phyloP scores from a whole-genome alignment of 2,888 invertebrate species.

The Bellardia pandia region DNA sequence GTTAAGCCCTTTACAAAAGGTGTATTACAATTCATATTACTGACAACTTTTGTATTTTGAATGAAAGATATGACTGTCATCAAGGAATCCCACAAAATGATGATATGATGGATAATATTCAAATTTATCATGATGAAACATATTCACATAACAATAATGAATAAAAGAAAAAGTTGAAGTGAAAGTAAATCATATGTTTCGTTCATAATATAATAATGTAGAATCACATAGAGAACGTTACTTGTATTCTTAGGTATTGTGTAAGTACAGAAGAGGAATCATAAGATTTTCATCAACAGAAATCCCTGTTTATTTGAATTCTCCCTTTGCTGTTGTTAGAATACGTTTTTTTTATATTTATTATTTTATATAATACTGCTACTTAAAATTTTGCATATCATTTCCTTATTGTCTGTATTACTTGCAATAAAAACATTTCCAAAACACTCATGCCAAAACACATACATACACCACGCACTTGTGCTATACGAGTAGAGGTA shows the following conservation, averaged over 20 bases:
- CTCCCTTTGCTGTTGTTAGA: background rate
- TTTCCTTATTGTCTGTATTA: constrained; percentile 47
- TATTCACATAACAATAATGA: background rate
- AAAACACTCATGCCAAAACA: constrained; percentile 22
- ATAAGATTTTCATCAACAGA: constrained; percentile 32
- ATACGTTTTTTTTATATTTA: background rate
- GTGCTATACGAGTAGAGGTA: background rate
- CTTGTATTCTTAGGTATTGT: background rate
- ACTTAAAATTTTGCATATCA: constrained; percentile 52
- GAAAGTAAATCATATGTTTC: background rate
- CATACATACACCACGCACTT: background rate
- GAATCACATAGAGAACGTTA: constrained; percentile 16
- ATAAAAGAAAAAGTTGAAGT: background rate
- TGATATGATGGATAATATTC: constrained; percentile 2
- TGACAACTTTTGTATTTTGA: constrained; percentile 5
- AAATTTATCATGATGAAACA: background rate
- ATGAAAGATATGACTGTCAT: background rate
- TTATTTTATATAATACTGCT: constrained; percentile 19
- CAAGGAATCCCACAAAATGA: constrained; percentile 25
- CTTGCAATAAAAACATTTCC: background rate
- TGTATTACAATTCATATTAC: background rate
- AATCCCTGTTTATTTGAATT: constrained; percentile 13
- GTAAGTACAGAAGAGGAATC: background rate
- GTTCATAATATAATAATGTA: constrained; percentile 10
- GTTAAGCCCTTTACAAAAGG: background rate